Base-by-base conservation (phyloP, 92 coral and sea anemone species). In the Phenganax marumi region DNA sequence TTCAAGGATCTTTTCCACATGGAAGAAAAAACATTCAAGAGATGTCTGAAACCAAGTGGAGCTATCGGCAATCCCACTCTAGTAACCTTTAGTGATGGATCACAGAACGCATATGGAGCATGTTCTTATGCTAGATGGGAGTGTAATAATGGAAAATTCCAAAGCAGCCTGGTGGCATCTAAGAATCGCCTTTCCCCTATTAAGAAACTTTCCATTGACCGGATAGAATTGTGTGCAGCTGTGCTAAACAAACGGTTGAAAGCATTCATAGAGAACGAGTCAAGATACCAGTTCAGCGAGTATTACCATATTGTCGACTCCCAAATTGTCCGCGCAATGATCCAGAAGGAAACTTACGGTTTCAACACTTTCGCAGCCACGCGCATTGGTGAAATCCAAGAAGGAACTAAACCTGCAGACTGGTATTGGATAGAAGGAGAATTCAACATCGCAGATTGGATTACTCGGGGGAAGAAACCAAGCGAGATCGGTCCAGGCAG, bases 91-190 rank as follows among this genome's bases (percentile, higher is more conserved):
- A 87, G 90, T 18, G 91, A 90, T 60, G 89, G 85, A 48, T 90
- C 93, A 8, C 70, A 76, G 43, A 65, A 85, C 43, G 89, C 87
- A n/a, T 87, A 90, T 51, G 89, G 87, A 11, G 64, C 88, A 13
- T 81, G 86, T 79, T 86, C 91, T 6, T 85, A 85, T 74, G 89
- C 68, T 13, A 77, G 93, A 79, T 90, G 93, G 92, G 48, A 65
- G 65, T 54, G 65, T 19, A 65, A 81, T 25, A 80, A 88, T 23
- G 81, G 86, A 18, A 60, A 11, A 3, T 90, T 74, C 50, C 84
- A 76, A 43, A 68, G 81, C 46, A 52, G 50, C 50, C 86, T 88
- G 0, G 43, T 88, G 3, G 70, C 83, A 66, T 81, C 86, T 1
- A 90, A 88, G 79, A 85, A 81, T 79, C 81, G 93, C 10, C 82